These are phyloP conservation scores for Sphyrna mokarran DNA, from an alignment of 2,113 vertebrate genomes.

Conservation along the genomic window DNA sequence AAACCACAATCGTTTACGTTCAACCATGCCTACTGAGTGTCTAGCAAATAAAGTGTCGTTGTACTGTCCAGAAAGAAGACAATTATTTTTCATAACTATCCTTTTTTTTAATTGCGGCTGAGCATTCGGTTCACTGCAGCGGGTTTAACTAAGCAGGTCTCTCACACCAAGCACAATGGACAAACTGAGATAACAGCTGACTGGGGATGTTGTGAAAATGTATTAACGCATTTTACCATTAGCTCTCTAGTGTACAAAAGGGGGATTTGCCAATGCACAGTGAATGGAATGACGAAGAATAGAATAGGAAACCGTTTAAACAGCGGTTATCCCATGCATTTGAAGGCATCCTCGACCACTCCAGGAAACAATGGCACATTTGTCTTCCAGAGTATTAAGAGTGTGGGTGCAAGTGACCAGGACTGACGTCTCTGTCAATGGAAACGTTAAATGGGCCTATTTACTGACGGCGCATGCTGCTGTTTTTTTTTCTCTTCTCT, in stretches of 20 bases:
- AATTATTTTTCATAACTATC: conserved; percentile 1
- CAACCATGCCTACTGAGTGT: conserved; percentile 12
- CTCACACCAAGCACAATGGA: background rate
- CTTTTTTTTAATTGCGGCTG: background rate
- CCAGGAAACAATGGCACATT: conserved; percentile 30
- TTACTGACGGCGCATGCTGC: conserved; percentile 13
- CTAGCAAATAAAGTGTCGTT: background rate
- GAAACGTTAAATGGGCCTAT: conserved; percentile 8
- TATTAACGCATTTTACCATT: conserved; percentile 32
- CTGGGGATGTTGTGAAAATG: conserved; percentile 23
- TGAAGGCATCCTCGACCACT: conserved; percentile 16
- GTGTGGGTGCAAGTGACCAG: conserved; percentile 27
- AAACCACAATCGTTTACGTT: conserved; percentile 8
- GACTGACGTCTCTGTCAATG: conserved; percentile 31
- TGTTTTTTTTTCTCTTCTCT: conserved; percentile 21
- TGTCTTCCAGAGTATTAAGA: conserved; percentile 24
- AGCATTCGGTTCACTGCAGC: background rate
- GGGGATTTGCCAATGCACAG: conserved; percentile 8
- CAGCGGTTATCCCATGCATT: conserved; percentile 17
- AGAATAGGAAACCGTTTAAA: conserved; percentile 22
- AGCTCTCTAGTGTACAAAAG: background rate
- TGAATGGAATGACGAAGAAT: conserved; percentile 18
- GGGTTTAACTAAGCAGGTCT: background rate
- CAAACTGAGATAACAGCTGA: conserved; percentile 32
- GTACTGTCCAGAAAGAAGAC: background rate